These are phyloP conservation scores for Montipora foliosa DNA, from an alignment of 64 coral and sea anemone genomes.

Conservation along the genomic window DNA sequence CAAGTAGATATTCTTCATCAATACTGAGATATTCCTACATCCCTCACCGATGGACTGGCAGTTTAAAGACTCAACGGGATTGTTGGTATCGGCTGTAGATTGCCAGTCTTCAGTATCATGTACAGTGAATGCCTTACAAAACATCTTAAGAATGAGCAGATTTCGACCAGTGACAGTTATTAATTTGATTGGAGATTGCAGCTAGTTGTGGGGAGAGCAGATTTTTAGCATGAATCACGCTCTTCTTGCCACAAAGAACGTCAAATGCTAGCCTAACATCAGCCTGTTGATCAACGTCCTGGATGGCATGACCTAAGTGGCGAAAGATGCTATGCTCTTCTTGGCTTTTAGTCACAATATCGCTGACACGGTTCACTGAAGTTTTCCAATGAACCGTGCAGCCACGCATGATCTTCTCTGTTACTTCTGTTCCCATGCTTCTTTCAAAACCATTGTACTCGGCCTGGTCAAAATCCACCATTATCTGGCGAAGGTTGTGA, in stretches of 20 bases:
- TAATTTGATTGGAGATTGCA: background rate
- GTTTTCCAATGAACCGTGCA: conserved; percentile 46
- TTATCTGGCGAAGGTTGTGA: conserved; percentile 12
- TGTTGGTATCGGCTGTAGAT: conserved; percentile 16
- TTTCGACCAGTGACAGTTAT: conserved; percentile 24
- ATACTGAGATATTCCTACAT: conserved; percentile 23
- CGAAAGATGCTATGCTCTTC: conserved; percentile 37
- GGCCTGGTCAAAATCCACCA: conserved; percentile 65
- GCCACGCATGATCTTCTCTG: conserved; percentile 11
- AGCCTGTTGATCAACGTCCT: background rate
- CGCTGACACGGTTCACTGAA: conserved; percentile 24
- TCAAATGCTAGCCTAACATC: conserved; percentile 26
- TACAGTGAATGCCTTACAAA: conserved; percentile 24
- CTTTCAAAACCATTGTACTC: conserved; percentile 53
- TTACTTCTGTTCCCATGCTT: background rate
- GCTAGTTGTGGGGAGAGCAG: background rate
- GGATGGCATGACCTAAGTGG: background rate
- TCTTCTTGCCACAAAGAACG: conserved; percentile 32
- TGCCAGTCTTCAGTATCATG: conserved; percentile 27
- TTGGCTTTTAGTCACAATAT: conserved; percentile 23
- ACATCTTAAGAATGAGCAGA: conserved; percentile 31
- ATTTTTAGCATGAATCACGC: background rate
- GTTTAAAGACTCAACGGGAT: conserved; percentile 37
- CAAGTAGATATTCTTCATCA: conserved; percentile 37
- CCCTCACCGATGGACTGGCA: conserved; percentile 23